Evolutionary conservation across 1,140 invertebrate species (phyloP).

Genomic region (Hormaphis cornu): DNA sequence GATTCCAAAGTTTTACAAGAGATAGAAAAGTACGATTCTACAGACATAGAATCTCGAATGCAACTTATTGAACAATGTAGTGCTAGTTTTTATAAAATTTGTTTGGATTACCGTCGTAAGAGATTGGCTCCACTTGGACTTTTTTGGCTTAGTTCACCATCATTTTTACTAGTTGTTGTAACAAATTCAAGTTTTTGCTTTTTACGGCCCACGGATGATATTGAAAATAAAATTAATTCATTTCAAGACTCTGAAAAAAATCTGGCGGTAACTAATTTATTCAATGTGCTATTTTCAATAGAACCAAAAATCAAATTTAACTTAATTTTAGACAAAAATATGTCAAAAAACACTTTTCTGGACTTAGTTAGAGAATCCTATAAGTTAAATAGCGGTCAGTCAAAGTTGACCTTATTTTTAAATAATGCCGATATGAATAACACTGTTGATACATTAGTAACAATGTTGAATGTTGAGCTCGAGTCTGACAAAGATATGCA

Average conservation of each 20-base stretch:
- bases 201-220: slow-evolving; percentile 2
- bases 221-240: not conserved
- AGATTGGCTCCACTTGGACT: slow-evolving; percentile 24
- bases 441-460: not conserved
- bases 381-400: not conserved
- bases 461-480: not conserved
- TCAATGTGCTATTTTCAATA: not conserved
- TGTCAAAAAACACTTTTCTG: not conserved
- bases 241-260: not conserved
- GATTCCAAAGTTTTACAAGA: slow-evolving; percentile 23
- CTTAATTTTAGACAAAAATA: slow-evolving; percentile 5
- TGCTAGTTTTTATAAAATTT: slow-evolving; percentile 26
- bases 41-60: slow-evolving; percentile 4
- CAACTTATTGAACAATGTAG: slow-evolving; percentile 26
- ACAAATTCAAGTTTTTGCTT: slow-evolving; percentile 30
- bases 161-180: slow-evolving; percentile 6
- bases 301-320: slow-evolving; percentile 1
- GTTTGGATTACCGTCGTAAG: slow-evolving; percentile 24
- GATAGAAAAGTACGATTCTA: slow-evolving; percentile 25
- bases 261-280: not conserved
- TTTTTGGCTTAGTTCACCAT: slow-evolving; percentile 1
- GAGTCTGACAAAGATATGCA: not conserved
- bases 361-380: slow-evolving; percentile 4
- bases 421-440: not conserved
- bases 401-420: slow-evolving; percentile 7